Conservation (phyloP, 2,113 vertebrate genomes). For the Oostethus manadensis region DNA sequence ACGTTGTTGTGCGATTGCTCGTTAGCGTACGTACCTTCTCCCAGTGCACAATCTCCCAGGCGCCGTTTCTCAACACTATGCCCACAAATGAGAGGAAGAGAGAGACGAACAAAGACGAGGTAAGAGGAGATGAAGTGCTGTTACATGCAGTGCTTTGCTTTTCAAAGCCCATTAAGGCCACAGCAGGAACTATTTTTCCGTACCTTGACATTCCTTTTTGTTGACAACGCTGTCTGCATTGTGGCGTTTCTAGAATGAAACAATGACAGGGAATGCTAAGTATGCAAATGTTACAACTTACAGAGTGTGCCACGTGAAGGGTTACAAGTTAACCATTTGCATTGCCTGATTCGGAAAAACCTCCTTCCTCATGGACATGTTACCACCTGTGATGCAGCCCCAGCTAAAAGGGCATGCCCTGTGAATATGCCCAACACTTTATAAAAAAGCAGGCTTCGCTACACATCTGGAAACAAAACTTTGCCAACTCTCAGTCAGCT, state of each 20-base stretch:
- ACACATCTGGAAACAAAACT: no score
- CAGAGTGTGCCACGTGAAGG: background rate
- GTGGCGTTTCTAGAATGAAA: slow-evolving; percentile 86
- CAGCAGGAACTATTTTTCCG: background rate
- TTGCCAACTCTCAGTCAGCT: no score
- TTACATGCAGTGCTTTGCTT: background rate
- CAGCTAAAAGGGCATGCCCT: no score
- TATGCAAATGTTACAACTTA: background rate
- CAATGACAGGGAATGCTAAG: slow-evolving; percentile 10
- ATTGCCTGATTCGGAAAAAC: no score
- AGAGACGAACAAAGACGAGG: slow-evolving; percentile 4
- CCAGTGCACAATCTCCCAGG: slow-evolving; percentile 99
- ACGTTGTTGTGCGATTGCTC: background rate
- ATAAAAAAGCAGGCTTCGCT: no score
- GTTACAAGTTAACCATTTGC: background rate
- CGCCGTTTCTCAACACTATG: slow-evolving; percentile 90
- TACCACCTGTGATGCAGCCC: no score
- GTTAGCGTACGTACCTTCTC: slow-evolving; percentile 82
- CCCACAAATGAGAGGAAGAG: slow-evolving; percentile 13
- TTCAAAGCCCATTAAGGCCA: background rate
- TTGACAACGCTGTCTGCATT: slow-evolving; percentile 92
- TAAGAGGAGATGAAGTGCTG: background rate
- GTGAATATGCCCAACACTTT: no score
- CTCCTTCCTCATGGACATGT: no score
- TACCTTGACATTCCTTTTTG: slow-evolving; percentile 98